Evolutionary conservation across 2,113 vertebrate species (phyloP), one percentile per base, ranked within the genome.

Genomic region (Paedocypris sp.): DNA sequence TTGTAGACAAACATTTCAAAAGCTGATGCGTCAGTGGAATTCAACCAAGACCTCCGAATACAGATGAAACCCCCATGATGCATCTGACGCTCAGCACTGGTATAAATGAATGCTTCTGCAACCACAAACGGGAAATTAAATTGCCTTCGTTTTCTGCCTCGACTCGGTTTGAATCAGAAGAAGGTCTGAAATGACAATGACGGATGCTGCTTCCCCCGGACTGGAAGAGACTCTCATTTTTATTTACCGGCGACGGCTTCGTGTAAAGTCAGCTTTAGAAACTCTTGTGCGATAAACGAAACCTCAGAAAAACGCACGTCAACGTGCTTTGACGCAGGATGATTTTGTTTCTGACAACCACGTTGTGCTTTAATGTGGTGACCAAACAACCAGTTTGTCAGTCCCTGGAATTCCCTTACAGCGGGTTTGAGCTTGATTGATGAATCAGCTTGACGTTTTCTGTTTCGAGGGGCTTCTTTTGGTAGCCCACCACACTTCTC

Each of bases 81-180:
- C 42, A 32, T 42, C 29, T 51, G 19, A 28, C 25, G 47, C 29
- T 49, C 46, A 15, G 20, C 32, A 38, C 22, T n/a, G 25, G 28
- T 64, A 9, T 58, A 23, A 64, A 58, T 22, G 42, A 32, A 51
- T 62, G 32, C 20, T 59, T 48, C 46, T 48, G 29, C 35, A 2
- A 58, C 60, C 56, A 50, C 62, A 71, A 68, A 62, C 64, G 68
- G 65, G 66, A 71, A 71, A 66, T 54, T 67, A 60, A 61, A 65
- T 62, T 54, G 50, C 36, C 48, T 49, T 64, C 65, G 26, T 46
- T 71, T 71, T 57, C 65, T 62, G 32, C 62, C 52, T 68, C 68
- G 61, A 74, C 62, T 71, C 35, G 61, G 50, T 20, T 12, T 18
- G n/a, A 11, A 28, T 52, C 48, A 59, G 45, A 51, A 54, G 33